Conservation (phyloP, 2,797 vertebrate species). For the Oreochromis mossambicus region DNA sequence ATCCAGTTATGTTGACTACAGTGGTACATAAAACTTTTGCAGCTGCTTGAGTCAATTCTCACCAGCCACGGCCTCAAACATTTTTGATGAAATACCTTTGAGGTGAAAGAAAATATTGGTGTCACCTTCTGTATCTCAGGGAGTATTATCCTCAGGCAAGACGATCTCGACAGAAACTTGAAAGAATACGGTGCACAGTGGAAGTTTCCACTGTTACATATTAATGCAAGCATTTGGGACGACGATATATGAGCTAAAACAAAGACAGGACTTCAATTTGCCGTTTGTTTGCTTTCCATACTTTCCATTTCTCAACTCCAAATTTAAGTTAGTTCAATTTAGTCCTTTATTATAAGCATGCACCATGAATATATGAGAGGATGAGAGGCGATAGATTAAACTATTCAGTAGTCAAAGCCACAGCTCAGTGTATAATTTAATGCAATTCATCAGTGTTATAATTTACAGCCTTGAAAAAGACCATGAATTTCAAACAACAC, state of each 20-base stretch:
- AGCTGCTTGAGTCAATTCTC: background rate
- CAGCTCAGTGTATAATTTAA: background rate
- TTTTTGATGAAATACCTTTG: background rate
- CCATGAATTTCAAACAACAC: background rate
- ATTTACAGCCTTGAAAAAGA: background rate
- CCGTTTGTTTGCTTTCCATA: background rate
- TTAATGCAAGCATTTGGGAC: background rate
- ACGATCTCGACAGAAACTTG: background rate
- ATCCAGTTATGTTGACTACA: background rate
- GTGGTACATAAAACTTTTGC: background rate
- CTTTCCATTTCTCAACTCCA: background rate
- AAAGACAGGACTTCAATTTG: background rate
- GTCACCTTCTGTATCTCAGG: background rate
- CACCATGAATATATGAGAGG: slow-evolving; percentile 6
- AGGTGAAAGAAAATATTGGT: background rate
- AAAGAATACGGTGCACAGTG: background rate
- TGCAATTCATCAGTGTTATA: background rate
- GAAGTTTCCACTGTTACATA: background rate
- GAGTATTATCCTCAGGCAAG: background rate
- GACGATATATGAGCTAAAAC: background rate
- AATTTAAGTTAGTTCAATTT: background rate
- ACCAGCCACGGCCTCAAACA: background rate
- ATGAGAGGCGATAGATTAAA: slow-evolving; percentile 1
- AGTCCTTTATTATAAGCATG: background rate
- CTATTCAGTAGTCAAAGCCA: slow-evolving; percentile 1